Conservation (phyloP, 1,140 invertebrate species). For the Drosophila subobscura region DNA sequence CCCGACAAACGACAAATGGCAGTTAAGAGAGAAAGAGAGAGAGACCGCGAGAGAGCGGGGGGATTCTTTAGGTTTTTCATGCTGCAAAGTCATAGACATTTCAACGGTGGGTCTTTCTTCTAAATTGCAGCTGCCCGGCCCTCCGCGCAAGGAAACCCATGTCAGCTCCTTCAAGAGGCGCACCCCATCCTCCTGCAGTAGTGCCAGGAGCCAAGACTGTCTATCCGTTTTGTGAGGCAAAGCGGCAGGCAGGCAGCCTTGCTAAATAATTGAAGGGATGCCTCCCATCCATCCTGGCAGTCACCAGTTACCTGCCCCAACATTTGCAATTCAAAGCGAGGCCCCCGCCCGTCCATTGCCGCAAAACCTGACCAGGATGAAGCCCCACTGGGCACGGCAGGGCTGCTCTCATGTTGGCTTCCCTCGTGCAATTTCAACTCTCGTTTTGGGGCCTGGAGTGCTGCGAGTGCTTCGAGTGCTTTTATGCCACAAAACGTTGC, state of each 20-base stretch:
- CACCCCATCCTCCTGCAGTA: neutral
- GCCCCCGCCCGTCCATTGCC: neutral
- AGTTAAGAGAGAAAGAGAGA: constrained; percentile 47
- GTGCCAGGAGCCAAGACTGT: neutral
- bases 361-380: no score
- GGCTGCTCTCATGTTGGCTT: constrained; percentile 6
- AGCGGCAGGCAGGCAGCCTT: constrained; percentile 17
- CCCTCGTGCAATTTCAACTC: constrained; percentile 22
- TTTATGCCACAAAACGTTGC: constrained; percentile 53
- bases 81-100: constrained; percentile 19
- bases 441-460: constrained; percentile 24
- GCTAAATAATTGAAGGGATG: constrained; percentile 58
- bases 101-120: constrained; percentile 32
- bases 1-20: constrained; percentile 75
- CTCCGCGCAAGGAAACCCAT: neutral
- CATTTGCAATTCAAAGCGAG: constrained; percentile 75
- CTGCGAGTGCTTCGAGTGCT: constrained; percentile 40
- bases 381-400: constrained; percentile 4
- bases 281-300: constrained; percentile 9
- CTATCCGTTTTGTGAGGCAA: constrained; percentile 6
- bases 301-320: constrained; percentile 19
- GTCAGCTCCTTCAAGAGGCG: neutral
- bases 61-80: no score
- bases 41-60: neutral
- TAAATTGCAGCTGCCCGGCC: constrained; percentile 3